Evolutionary conservation across 2,888 invertebrate species (phyloP).

Genomic region (Polydesmus complanatus): DNA sequence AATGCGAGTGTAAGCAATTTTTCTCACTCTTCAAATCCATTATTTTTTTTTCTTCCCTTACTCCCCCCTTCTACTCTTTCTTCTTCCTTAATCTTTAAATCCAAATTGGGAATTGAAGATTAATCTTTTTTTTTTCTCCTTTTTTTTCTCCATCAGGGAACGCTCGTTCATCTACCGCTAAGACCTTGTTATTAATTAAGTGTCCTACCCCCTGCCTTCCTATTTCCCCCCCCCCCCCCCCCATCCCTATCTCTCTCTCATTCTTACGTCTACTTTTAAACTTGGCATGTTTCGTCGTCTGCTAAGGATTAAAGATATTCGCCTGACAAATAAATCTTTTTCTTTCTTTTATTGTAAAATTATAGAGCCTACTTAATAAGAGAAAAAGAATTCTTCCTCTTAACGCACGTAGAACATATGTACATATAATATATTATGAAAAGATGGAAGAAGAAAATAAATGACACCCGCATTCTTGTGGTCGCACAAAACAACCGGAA

Average conservation of each 20-base stretch:
- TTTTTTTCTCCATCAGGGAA: not conserved
- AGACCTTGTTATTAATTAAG: not conserved
- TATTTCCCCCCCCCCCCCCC: not conserved
- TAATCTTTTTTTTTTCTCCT: not conserved
- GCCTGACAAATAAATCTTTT: not conserved
- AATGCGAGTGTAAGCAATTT: not conserved
- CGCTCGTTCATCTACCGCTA: not conserved
- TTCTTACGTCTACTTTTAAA: not conserved
- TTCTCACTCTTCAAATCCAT: not conserved
- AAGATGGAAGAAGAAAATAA: too few relatives aligned
- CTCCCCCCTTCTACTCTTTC: too few relatives aligned
- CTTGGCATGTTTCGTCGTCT: not conserved
- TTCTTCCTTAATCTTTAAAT: not conserved
- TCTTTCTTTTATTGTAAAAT: not conserved
- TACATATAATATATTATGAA: too few relatives aligned
- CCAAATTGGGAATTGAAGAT: not conserved
- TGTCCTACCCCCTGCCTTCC: not conserved
- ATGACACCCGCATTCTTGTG: not conserved
- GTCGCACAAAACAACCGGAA: not conserved
- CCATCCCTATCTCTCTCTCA: not conserved
- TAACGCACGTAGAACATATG: too few relatives aligned
- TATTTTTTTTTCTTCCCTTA: not conserved
- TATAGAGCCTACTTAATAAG: not conserved
- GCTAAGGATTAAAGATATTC: not conserved
- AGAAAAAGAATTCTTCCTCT: too few relatives aligned